A percentile compares a stretch with the other conserved stretches of the same genome.
Evolutionary conservation across 1,140 invertebrate genomes (phyloP).

Genomic region (Drosophila pseudoananassae): DNA sequence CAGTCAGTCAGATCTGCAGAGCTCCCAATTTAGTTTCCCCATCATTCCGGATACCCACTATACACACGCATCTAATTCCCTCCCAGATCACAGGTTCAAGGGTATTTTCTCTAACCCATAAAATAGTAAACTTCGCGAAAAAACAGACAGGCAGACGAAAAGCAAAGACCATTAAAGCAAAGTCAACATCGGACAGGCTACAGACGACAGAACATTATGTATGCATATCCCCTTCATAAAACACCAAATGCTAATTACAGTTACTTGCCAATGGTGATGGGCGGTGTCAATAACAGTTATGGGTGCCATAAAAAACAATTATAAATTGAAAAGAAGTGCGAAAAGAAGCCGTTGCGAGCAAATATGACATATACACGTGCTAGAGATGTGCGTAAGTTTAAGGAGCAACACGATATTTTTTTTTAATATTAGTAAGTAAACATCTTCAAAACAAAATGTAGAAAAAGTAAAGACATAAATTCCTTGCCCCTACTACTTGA

Average conservation of each 20-base stretch:
- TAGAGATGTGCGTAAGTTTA: neutral
- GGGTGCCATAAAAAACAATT: conserved; percentile 53
- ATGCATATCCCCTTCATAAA: conserved; percentile 4
- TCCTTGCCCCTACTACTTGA: neutral
- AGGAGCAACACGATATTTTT: neutral
- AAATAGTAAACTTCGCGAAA: conserved; percentile 22
- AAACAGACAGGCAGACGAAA: neutral
- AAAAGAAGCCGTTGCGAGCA: conserved; percentile 50
- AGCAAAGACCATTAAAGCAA: neutral
- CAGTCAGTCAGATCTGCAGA: neutral
- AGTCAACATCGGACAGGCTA: conserved; percentile 7
- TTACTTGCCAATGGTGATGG: conserved; percentile 30
- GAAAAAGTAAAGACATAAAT: too few species aligned
- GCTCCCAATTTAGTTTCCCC: neutral
- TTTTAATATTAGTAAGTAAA: neutral
- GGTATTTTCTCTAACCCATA: conserved; percentile 55
- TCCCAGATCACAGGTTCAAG: conserved; percentile 35
- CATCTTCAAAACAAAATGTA: too few species aligned
- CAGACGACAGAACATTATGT: conserved; percentile 7
- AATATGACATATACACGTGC: conserved; percentile 8
- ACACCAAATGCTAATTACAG: conserved; percentile 72
- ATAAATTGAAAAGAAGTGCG: conserved; percentile 59
- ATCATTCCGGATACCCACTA: neutral
- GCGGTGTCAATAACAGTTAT: conserved; percentile 9
- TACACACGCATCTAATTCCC: neutral